Base-by-base conservation (phyloP, 2,888 invertebrate genomes). In the Eurytoma californica region DNA sequence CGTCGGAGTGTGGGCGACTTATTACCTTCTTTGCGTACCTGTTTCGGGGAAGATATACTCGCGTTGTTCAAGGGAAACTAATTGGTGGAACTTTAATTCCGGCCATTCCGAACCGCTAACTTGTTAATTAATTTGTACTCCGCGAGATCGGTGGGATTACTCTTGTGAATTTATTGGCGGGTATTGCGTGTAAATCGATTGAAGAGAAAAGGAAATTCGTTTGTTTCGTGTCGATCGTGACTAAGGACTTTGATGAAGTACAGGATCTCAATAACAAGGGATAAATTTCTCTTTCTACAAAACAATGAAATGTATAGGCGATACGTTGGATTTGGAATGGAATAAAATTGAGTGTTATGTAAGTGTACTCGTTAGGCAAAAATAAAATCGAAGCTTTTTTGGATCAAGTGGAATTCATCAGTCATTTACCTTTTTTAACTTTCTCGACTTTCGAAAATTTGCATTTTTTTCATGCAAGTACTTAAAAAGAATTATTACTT, bases 401-500 rank as follows among this genome's bases (percentile, higher is more conserved):
- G 60, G n/a, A 16, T 16, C 39, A 39, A 39, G n/a, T 39, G 47
- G 14, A n/a, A 18, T 39, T 16, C 47, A 18, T 9, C n/a, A 30
- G 63, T 9, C 63, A 47, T 18, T 7, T 18, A 39, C 47, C 18
- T 39, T 18, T 13, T 18, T 47, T 47, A 53, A 47, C 63, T 63
- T 63, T 63, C 63, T n/a, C 47, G 47, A 63, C 47, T 63, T 63
- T 61, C 61, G n/a, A 61, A 30, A 61, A 61, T n/a, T 16, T 3
- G 2, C 7, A n/a, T 30, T 14, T 13, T 61, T 61, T 61, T 61
- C 4, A 4, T 14, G 5, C 30, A 30, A 4, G 12, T 39, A 4
- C 61, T 61, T 30, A 20, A 24, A 58, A 20, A 20, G 12, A 3
- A 7, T 58, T 58, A 55, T 55, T 18, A 18, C 13, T 12, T 7